These are phyloP conservation scores for Euglossa dilemma DNA, from an alignment of 1,140 invertebrate genomes.

Conservation along the genomic window DNA sequence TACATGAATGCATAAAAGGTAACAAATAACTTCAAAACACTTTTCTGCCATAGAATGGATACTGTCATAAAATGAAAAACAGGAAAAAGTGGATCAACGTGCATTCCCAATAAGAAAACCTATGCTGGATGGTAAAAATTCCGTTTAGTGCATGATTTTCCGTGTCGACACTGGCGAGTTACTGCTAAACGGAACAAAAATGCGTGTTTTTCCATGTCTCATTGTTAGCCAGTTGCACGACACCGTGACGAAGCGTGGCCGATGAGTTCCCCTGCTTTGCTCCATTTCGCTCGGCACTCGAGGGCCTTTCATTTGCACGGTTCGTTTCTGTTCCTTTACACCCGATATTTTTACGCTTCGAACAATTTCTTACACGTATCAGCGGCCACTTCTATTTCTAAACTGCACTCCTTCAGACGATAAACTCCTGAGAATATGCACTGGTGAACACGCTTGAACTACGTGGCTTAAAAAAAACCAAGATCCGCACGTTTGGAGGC, in stretches of 20 bases:
- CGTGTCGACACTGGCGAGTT: background rate
- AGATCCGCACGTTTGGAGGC: background rate
- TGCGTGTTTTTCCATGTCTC: background rate
- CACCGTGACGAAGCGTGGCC: background rate
- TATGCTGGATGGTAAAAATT: background rate
- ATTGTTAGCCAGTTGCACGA: constrained; percentile 23
- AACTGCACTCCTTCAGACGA: background rate
- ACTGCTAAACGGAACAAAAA: constrained; percentile 4
- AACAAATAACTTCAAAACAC: too few species aligned
- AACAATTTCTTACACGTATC: constrained; percentile 22
- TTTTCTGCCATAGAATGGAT: too few species aligned
- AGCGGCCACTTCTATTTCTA: background rate
- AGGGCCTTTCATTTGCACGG: constrained; percentile 28
- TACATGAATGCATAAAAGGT: too few species aligned
- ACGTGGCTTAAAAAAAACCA: background rate
- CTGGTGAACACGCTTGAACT: background rate
- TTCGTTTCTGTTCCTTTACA: constrained; percentile 19
- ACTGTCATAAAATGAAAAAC: too few species aligned
- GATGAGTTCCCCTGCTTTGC: constrained; percentile 23
- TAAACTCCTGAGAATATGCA: background rate
- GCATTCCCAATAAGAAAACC: too few species aligned
- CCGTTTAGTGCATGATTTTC: background rate
- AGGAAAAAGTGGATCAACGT: too few species aligned
- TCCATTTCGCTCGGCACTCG: constrained; percentile 19
- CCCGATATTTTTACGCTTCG: background rate